Percentiles rank a stretch among this genome's conserved stretches.
Conservation (phyloP, 2,797 vertebrate species). For the Scolopax bukidnonensis region DNA sequence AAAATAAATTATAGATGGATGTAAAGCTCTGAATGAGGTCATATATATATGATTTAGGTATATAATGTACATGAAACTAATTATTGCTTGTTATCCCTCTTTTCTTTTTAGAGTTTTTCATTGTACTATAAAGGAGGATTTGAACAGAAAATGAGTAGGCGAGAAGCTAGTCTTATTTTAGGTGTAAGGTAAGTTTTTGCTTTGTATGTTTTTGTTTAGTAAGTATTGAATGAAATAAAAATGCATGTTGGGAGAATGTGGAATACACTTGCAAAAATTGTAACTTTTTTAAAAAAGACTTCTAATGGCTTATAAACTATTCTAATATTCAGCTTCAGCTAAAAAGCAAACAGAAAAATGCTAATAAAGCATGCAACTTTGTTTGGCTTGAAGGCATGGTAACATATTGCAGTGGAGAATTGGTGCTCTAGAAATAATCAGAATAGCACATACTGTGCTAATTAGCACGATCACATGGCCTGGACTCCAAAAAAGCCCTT, state of each 20-base stretch:
- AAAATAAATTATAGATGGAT: conserved; percentile 34
- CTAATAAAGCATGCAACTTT: not conserved
- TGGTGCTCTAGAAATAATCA: not conserved
- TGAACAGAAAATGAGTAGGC: conserved; percentile 83
- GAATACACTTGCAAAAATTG: not conserved
- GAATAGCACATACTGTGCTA: not conserved
- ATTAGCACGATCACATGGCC: not conserved
- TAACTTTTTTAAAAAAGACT: not conserved
- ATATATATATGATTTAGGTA: conserved; percentile 1
- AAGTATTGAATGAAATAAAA: conserved; percentile 2
- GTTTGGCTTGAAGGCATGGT: conserved; percentile 21
- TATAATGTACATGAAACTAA: conserved; percentile 44
- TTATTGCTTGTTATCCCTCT: conserved; percentile 48
- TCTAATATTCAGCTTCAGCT: not conserved
- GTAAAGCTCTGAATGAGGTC: not conserved
- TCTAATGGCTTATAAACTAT: not conserved
- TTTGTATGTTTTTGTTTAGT: conserved; percentile 46
- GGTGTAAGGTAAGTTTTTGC: conserved; percentile 79
- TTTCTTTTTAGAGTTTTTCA: conserved; percentile 75
- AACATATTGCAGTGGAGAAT: not conserved
- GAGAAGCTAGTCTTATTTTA: conserved; percentile 84
- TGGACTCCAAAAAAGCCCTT: not conserved
- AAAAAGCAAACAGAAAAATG: not conserved
- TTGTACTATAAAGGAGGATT: conserved; percentile 85
- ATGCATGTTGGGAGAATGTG: not conserved